Conservation (phyloP, 2,888 invertebrate species). For the Spisula solida region DNA sequence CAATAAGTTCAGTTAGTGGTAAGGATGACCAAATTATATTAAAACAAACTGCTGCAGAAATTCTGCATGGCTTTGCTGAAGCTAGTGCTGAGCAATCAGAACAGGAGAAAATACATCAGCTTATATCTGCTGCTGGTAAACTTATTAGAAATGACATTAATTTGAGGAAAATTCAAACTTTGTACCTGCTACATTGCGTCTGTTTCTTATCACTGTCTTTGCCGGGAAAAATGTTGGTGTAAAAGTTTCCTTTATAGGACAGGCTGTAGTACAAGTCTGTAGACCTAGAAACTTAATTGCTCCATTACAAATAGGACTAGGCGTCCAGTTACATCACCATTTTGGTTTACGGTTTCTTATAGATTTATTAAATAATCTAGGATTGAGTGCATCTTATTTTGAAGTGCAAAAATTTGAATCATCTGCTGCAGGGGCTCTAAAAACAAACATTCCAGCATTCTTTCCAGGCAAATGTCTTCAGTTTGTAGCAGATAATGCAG, state of each 20-base stretch:
- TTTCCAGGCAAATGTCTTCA: slow-evolving; percentile 65
- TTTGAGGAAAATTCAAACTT: slow-evolving; percentile 30
- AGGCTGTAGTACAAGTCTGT: slow-evolving; percentile 71
- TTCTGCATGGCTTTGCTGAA: slow-evolving; percentile 33
- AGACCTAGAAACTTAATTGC: slow-evolving; percentile 68
- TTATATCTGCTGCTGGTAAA: slow-evolving; percentile 34
- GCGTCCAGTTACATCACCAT: slow-evolving; percentile 72
- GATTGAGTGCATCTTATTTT: slow-evolving; percentile 71
- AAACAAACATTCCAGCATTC: slow-evolving; percentile 49
- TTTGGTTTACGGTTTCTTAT: slow-evolving; percentile 75
- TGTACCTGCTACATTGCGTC: slow-evolving; percentile 55
- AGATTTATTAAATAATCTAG: slow-evolving; percentile 72
- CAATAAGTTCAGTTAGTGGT: slow-evolving; percentile 20
- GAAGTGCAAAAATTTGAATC: slow-evolving; percentile 65
- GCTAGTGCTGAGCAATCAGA: slow-evolving; percentile 28
- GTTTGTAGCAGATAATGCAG: slow-evolving; percentile 79
- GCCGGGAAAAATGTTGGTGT: slow-evolving; percentile 24
- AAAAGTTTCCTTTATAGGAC: slow-evolving; percentile 64
- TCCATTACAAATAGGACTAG: slow-evolving; percentile 73
- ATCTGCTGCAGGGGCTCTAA: slow-evolving; percentile 51
- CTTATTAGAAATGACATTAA: slow-evolving; percentile 38
- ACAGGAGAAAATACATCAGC: neutral
- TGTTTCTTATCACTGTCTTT: slow-evolving; percentile 57
- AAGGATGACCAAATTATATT: slow-evolving; percentile 62
- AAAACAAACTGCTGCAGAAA: slow-evolving; percentile 50